phyloP scores from a whole-genome alignment of 2,113 vertebrate species.

The Tinamus guttatus region DNA sequence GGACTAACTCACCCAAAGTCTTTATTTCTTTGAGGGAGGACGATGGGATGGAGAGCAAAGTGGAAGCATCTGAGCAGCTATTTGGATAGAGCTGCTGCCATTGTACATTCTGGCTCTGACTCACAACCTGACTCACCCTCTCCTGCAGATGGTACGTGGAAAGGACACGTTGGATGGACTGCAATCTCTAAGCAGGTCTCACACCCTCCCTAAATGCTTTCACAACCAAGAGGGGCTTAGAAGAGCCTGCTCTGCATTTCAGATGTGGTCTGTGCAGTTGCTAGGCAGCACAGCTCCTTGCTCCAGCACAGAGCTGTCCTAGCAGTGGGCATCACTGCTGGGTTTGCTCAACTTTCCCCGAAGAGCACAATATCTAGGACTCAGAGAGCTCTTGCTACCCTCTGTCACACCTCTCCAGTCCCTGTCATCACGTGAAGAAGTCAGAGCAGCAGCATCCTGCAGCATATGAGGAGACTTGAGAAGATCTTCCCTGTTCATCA shows the following conservation, averaged over 20 bases:
- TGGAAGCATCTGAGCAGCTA: neutral
- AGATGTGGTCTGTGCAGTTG: neutral
- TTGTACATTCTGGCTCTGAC: neutral
- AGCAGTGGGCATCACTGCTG: fast-evolving
- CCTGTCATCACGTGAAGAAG: neutral
- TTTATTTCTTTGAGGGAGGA: neutral
- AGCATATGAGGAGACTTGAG: neutral
- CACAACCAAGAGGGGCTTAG: neutral
- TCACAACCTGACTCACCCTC: neutral
- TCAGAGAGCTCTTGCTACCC: neutral
- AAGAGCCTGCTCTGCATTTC: neutral
- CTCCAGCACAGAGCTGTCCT: neutral
- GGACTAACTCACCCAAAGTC: neutral
- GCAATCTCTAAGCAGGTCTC: neutral
- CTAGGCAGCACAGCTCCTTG: neutral
- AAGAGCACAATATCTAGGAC: neutral
- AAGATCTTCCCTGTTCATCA: neutral
- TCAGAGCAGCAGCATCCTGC: neutral
- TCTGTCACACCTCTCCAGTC: neutral
- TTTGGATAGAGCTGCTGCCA: neutral
- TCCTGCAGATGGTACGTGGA: neutral
- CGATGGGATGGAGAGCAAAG: neutral
- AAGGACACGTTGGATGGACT: neutral
- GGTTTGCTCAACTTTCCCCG: neutral
- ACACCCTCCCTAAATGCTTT: neutral